Evolutionary conservation across 2,113 vertebrate genomes (phyloP), one percentile per base, ranked within the genome.

Genomic region (Gila orcuttii): DNA sequence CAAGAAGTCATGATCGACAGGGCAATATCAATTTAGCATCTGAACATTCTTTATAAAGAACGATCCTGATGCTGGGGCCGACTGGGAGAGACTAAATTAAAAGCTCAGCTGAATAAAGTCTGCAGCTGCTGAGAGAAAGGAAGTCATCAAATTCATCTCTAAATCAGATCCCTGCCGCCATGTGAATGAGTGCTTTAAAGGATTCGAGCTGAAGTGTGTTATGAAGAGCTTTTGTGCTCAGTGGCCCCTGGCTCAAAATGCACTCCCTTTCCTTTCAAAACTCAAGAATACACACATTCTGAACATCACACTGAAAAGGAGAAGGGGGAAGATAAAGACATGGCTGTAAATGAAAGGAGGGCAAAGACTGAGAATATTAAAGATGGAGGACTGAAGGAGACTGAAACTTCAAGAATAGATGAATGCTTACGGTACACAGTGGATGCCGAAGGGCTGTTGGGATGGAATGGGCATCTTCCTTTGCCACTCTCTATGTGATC

Each of bases 381-480:
- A 59, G 28, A 50, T 31, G 33, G 45, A 42, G 45, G 60, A 71
- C 19, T 11, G 19, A 33, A 82, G 79, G 15, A 39, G 68, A 71
- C 9, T 71, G 1, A 71, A 42, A 36, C 3, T 42, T 4, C 33
- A 39, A 36, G 33, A 71, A 39, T 36, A 19, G 23, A 64, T 57
- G 55, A 64, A 52, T 47, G 64, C 93, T 96, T 97, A 99, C 98
- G 95, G 90, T 96, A 94, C 85, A 98, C 90, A 6, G 95, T 95
- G 39, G 97, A 98, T 50, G 95, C 94, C 89, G 96, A 97, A 87
- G 97, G 94, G 88, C 97, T 98, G 89, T 91, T 95, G 88, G 96
- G 95, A 90, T 98, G 97, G 81, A 96, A 99, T 0, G 98, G 98
- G 89, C 97, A 97, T 87, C 96, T 95, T 84, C 97, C 97, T 93